Evolutionary conservation across 2,113 vertebrate species (phyloP), one percentile per base, ranked within the genome.

Genomic region (Centropus unirufus): DNA sequence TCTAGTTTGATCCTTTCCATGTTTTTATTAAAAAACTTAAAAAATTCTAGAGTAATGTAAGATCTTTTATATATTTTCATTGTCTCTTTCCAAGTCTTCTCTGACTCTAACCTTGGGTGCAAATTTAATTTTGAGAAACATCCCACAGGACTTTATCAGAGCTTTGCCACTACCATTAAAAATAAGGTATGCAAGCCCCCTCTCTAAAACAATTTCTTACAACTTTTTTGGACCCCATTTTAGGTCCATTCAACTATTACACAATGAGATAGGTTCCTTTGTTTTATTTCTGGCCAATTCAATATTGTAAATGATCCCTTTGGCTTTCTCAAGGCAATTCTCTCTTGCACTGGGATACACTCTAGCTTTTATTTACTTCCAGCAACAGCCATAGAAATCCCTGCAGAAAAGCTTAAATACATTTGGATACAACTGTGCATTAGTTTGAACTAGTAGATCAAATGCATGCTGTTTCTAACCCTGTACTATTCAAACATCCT

Each of bases 291-390:
- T 84, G 55, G 8, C 8, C 27, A 66, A 14, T 29, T 20, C 32
- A 74, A 2, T 20, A 40, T 17, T 15, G 11, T 34, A 24, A 58
- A 19, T 27, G 20, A 83, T 80, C 12, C 29, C 19, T 74, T n/a
- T 36, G 42, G 30, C 26, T 64, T 87, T 82, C 52, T 72, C 69
- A 75, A 78, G 72, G 52, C 64, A 78, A 22, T 11, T 39, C 6
- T 73, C 23, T 46, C 19, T 57, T 49, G 49, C 7, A 47, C 20
- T 59, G 51, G 32, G 24, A 34, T 72, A 30, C 12, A 32, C 47
- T 20, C 21, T 79, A n/a, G 68, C 69, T 92, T 92, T 93, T 8
- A 84, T 92, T 91, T 82, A 62, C 12, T 75, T 82, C 40, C 68
- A 15, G 23, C 58, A 92, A 49, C 17, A 82, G 24, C 14, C 6